These are phyloP conservation scores for Lysandra coridon DNA, from an alignment of 2,888 invertebrate species.

Conservation along the genomic window DNA sequence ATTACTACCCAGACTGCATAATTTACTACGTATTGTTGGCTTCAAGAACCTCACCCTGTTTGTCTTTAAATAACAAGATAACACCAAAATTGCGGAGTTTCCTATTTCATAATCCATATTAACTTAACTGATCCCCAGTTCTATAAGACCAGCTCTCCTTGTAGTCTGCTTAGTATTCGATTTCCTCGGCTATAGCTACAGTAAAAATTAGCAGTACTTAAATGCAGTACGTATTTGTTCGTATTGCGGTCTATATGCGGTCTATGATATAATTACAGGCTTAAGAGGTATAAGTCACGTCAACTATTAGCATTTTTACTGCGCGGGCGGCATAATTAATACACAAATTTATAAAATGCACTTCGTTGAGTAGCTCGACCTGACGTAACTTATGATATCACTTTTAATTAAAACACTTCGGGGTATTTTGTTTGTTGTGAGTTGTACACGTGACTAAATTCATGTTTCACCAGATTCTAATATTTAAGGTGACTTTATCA, in stretches of 20 bases:
- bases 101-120: too few species aligned
- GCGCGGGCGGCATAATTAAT: constrained; percentile 20
- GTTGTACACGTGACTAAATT: neutral
- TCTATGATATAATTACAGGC: neutral
- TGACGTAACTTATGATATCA: constrained; percentile 27
- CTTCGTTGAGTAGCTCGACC: neutral
- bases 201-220: neutral
- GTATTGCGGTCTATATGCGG: constrained; percentile 3
- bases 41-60: neutral
- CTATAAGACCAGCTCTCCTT: neutral
- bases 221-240: neutral
- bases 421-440: constrained; percentile 3
- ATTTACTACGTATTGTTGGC: neutral
- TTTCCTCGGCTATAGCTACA: neutral
- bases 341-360: constrained; percentile 17
- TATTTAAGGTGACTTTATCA: neutral
- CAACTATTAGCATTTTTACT: constrained; percentile 19
- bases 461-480: neutral
- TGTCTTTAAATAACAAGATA: neutral
- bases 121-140: neutral
- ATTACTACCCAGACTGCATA: neutral
- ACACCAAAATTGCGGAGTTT: neutral
- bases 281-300: constrained; percentile 11
- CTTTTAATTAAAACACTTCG: constrained; percentile 8
- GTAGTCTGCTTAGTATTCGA: neutral